These are phyloP conservation scores for Volucella inflata DNA, from an alignment of 2,888 invertebrate genomes.

Conservation along the genomic window DNA sequence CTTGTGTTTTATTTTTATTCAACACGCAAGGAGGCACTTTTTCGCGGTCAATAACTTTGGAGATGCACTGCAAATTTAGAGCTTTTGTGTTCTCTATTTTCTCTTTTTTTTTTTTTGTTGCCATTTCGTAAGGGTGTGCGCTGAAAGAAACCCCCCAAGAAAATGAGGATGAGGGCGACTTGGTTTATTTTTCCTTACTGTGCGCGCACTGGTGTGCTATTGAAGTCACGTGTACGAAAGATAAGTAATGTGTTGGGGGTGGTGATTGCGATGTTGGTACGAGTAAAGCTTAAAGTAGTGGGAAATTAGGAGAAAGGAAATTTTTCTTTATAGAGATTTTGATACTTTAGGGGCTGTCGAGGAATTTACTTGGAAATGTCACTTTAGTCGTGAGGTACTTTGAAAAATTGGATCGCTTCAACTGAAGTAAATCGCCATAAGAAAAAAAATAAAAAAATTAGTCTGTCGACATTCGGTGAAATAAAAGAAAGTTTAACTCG, in stretches of 20 bases:
- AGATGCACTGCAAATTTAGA: slow-evolving; percentile 27
- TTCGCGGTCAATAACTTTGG: slow-evolving; percentile 70
- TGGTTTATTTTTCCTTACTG: neutral
- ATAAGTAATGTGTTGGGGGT: neutral
- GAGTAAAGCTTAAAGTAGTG: neutral
- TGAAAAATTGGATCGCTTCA: too few relatives aligned
- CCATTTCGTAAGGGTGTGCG: slow-evolving; percentile 29
- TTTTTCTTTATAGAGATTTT: slow-evolving; percentile 2
- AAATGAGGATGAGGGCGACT: neutral
- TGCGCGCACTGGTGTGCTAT: neutral
- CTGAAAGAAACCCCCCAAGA: slow-evolving; percentile 6
- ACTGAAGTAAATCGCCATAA: too few relatives aligned
- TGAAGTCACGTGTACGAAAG: slow-evolving; percentile 29
- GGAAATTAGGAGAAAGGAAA: slow-evolving; percentile 21
- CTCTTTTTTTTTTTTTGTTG: neutral
- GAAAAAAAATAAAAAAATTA: too few relatives aligned
- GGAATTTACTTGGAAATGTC: slow-evolving; percentile 32
- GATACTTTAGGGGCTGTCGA: neutral
- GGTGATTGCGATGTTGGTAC: neutral
- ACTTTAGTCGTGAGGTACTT: slow-evolving; percentile 15
- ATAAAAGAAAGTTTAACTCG: too few relatives aligned
- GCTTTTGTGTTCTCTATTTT: neutral
- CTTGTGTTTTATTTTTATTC: slow-evolving; percentile 34
- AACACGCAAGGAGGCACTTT: slow-evolving; percentile 56
- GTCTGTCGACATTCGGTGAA: too few relatives aligned